Conservation (phyloP, 2,888 invertebrate species). For the Ophion obscuratus region DNA sequence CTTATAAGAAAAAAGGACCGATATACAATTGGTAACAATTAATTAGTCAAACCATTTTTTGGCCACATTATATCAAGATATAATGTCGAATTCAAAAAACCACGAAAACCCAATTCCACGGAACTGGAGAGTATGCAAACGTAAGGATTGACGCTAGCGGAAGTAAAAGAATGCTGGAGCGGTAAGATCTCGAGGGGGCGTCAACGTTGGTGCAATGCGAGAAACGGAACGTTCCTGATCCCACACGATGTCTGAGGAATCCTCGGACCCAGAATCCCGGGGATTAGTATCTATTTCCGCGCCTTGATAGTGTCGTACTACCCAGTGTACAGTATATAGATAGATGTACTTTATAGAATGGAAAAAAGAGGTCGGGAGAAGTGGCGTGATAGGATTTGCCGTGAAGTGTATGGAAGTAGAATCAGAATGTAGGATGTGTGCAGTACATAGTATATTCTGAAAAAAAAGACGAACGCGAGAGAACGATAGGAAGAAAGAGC, state of each 20-base stretch:
- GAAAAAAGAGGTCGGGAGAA: slow-evolving; percentile 58
- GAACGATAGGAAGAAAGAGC: slow-evolving; percentile 17
- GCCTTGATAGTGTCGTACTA: slow-evolving; percentile 41
- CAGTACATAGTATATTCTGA: slow-evolving; percentile 8
- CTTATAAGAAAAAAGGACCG: too few species aligned
- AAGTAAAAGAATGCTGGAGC: slow-evolving; percentile 9
- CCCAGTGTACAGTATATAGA: slow-evolving; percentile 10
- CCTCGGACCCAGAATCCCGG: slow-evolving; percentile 71
- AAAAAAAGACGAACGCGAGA: slow-evolving; percentile 42
- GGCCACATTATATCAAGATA: too few species aligned
- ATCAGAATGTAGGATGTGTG: slow-evolving; percentile 30
- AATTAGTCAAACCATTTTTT: too few species aligned
- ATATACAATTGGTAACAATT: too few species aligned
- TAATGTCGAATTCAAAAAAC: slow-evolving; percentile 48
- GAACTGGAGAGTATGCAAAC: slow-evolving; percentile 49
- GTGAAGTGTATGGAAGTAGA: slow-evolving; percentile 68
- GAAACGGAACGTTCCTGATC: slow-evolving; percentile 63
- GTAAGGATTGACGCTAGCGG: slow-evolving; percentile 61
- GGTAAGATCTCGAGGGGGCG: slow-evolving; percentile 28
- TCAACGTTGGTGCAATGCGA: slow-evolving; percentile 50
- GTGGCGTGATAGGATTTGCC: slow-evolving; percentile 75
- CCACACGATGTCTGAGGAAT: slow-evolving; percentile 69
- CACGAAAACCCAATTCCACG: slow-evolving; percentile 50
- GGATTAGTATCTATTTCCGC: slow-evolving; percentile 79
- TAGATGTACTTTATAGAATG: slow-evolving; percentile 19